Evolutionary conservation across 2,113 vertebrate species (phyloP).

Genomic region (Epinephelus cyanopodus): DNA sequence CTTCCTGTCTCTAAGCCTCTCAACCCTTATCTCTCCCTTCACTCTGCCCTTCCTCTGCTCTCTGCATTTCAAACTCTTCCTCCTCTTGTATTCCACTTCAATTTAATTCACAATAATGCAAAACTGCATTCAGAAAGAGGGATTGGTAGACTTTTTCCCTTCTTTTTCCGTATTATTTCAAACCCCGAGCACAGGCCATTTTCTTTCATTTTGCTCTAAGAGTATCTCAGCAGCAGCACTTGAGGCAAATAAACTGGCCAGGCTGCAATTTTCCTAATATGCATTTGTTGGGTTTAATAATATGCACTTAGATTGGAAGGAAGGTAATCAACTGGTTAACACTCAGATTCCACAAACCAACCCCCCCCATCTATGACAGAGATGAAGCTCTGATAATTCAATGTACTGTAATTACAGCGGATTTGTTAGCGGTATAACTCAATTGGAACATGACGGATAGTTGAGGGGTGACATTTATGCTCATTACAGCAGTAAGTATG

Average conservation of each 20-base stretch:
- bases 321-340: conserved; percentile 54
- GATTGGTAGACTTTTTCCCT: conserved; percentile 26
- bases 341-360: conserved; percentile 9
- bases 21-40: conserved; percentile 68
- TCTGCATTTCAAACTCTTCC: conserved; percentile 68
- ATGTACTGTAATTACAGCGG: conserved; percentile 36
- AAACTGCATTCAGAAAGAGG: conserved; percentile 57
- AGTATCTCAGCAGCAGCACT: conserved; percentile 61
- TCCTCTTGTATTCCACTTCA: conserved; percentile 77
- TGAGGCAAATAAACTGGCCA: conserved; percentile 60
- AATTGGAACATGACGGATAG: conserved; percentile 48
- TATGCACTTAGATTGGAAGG: conserved; percentile 49
- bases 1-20: conserved; percentile 75
- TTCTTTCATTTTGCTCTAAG: conserved; percentile 70
- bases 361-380: conserved; percentile 1
- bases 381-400: conserved; percentile 36
- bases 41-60: conserved; percentile 67
- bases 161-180: conserved; percentile 65
- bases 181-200: conserved; percentile 57
- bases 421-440: conserved; percentile 45
- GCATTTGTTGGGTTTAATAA: conserved; percentile 67
- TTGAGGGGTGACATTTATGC: conserved; percentile 44
- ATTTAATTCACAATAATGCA: conserved; percentile 76
- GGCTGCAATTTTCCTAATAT: conserved; percentile 64
- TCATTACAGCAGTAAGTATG: conserved; percentile 38